Evolutionary conservation across 2,113 vertebrate genomes (phyloP).

Genomic region (Pachyramphus minor): DNA sequence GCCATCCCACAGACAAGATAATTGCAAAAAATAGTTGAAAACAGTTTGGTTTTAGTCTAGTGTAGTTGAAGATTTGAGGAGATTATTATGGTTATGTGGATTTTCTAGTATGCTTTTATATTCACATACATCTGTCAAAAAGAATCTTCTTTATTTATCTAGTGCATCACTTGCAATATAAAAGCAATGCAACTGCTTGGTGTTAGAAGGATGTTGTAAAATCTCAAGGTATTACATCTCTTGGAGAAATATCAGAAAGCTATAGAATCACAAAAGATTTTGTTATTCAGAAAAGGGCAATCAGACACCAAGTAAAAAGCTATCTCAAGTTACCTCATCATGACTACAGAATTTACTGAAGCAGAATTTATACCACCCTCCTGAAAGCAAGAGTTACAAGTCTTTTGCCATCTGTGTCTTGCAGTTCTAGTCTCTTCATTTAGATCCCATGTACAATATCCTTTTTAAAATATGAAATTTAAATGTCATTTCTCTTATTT

Average conservation of each 20-base stretch:
- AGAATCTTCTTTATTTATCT: conserved; percentile 64
- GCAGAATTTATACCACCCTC: neutral
- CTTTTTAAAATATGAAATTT: neutral
- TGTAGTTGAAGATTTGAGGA: neutral
- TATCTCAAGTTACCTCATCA: neutral
- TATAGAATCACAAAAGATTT: conserved; percentile 5
- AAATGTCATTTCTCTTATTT: neutral
- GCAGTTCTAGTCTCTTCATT: neutral
- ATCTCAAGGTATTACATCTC: conserved; percentile 75
- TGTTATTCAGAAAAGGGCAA: neutral
- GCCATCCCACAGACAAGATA: neutral
- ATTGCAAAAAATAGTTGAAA: conserved; percentile 17
- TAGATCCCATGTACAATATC: neutral
- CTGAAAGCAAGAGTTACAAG: neutral
- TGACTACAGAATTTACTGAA: neutral
- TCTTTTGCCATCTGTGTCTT: neutral
- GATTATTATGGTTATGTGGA: conserved; percentile 1
- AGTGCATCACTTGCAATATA: conserved; percentile 72
- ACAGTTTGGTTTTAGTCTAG: conserved; percentile 9
- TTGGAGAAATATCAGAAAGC: conserved; percentile 73
- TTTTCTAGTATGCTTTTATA: conserved; percentile 25
- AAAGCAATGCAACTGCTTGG: conserved; percentile 68
- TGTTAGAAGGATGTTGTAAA: conserved; percentile 70
- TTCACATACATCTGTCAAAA: conserved; percentile 27
- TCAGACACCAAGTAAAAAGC: neutral